Evolutionary conservation across 2,888 invertebrate species (phyloP).

Genomic region (Fragum sueziense): DNA sequence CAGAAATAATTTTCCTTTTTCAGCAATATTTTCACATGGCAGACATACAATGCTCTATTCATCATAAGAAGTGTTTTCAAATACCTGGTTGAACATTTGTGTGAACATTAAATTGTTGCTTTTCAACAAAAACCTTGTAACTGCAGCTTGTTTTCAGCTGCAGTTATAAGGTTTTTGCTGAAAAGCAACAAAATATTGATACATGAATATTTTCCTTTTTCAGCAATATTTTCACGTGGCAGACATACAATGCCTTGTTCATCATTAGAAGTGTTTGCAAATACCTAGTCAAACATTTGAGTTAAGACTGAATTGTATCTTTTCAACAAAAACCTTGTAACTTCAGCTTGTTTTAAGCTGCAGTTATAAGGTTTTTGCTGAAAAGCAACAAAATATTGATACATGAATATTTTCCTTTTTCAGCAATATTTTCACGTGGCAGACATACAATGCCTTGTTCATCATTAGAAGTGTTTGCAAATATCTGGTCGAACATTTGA

Average conservation of each 20-base stretch:
- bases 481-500: conserved; percentile 94
- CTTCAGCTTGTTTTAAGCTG: no score
- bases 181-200: no score
- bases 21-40: conserved; percentile 93
- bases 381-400: no score
- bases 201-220: no score
- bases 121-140: no score
- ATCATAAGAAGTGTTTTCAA: conserved; percentile 91
- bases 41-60: conserved; percentile 96
- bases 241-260: conserved; percentile 96
- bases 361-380: no score
- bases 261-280: conserved; percentile 91
- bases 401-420: no score
- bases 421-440: conserved; percentile 93
- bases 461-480: conserved; percentile 91
- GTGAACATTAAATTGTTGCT: no score
- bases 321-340: no score
- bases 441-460: conserved; percentile 96
- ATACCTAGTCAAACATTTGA: conserved; percentile 94
- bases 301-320: no score
- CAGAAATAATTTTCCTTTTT: conserved; percentile 80
- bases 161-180: no score
- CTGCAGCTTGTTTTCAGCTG: no score
- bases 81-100: conserved; percentile 94
- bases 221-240: conserved; percentile 93